Evolutionary conservation across 2,888 invertebrate genomes (phyloP).

Genomic region (Lycia hirtaria): DNA sequence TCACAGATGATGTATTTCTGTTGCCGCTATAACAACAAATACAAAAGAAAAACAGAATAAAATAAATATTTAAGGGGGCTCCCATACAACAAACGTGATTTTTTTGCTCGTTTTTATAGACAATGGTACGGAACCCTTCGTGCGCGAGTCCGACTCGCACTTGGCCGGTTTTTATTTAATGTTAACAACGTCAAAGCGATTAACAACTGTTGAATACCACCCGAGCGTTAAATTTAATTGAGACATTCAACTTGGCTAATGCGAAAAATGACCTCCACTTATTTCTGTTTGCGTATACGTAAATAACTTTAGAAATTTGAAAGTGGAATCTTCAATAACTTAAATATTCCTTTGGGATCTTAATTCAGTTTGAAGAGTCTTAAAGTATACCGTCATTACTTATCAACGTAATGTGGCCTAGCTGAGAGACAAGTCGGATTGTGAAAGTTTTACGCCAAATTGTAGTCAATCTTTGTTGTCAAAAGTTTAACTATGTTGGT

Average conservation of each 20-base stretch:
- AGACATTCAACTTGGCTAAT: conserved; percentile 25
- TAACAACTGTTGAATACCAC: conserved; percentile 28
- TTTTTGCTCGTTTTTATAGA: too few species aligned
- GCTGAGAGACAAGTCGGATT: not conserved
- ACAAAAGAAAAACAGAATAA: too few species aligned
- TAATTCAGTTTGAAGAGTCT: conserved; percentile 3
- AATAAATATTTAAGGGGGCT: too few species aligned
- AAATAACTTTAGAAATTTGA: conserved; percentile 1
- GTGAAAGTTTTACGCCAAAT: not conserved
- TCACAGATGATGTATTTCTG: too few species aligned
- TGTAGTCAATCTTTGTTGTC: not conserved
- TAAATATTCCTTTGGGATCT: conserved; percentile 1
- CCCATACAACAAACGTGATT: too few species aligned
- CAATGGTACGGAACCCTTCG: too few species aligned
- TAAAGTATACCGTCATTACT: not conserved
- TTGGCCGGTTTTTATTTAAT: too few species aligned
- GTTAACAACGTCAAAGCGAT: conserved; percentile 21
- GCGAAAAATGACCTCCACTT: conserved; percentile 11
- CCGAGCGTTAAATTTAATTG: conserved; percentile 18
- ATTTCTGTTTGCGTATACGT: not conserved
- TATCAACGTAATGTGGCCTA: not conserved
- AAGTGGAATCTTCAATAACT: conserved; percentile 3
- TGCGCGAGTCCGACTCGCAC: too few species aligned
- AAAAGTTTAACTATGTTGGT: too few species aligned
- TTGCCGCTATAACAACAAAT: too few species aligned